Evolutionary conservation across 2,797 vertebrate genomes (phyloP).

Genomic region (Gallinago stenura): DNA sequence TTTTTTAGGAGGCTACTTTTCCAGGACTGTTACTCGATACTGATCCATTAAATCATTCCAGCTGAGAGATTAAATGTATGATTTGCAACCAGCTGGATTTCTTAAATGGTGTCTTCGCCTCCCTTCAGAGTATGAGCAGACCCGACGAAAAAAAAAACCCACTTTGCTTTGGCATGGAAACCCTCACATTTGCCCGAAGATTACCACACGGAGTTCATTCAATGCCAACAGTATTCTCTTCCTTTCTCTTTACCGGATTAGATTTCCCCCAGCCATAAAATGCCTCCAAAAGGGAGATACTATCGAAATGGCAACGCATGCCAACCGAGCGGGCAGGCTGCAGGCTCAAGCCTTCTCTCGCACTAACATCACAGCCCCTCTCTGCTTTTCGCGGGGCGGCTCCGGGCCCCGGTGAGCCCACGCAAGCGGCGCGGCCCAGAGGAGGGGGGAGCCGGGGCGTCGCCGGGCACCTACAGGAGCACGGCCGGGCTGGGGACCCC

Average conservation of each 20-base stretch:
- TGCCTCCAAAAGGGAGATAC: slow-evolving; percentile 44
- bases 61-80: slow-evolving; percentile 83
- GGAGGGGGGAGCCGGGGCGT: fast-evolving
- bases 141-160: neutral
- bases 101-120: slow-evolving; percentile 62
- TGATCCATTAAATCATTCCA: slow-evolving; percentile 86
- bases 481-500: too few species aligned
- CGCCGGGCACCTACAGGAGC: neutral
- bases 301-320: slow-evolving; percentile 34
- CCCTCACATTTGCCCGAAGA: slow-evolving; percentile 54
- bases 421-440: too few species aligned
- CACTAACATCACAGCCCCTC: neutral
- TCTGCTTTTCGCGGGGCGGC: neutral
- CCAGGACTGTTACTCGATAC: slow-evolving; percentile 86
- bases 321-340: neutral
- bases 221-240: slow-evolving; percentile 66
- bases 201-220: slow-evolving; percentile 58
- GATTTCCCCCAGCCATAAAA: slow-evolving; percentile 47
- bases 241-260: slow-evolving; percentile 65
- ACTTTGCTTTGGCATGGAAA: slow-evolving; percentile 66
- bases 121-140: slow-evolving; percentile 43
- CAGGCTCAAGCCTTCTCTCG: neutral
- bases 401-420: neutral
- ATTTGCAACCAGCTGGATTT: slow-evolving; percentile 78
- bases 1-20: slow-evolving; percentile 84